These are phyloP conservation scores for Hirtodrosophila trivittata DNA, from an alignment of 2,888 invertebrate species.

Conservation along the genomic window DNA sequence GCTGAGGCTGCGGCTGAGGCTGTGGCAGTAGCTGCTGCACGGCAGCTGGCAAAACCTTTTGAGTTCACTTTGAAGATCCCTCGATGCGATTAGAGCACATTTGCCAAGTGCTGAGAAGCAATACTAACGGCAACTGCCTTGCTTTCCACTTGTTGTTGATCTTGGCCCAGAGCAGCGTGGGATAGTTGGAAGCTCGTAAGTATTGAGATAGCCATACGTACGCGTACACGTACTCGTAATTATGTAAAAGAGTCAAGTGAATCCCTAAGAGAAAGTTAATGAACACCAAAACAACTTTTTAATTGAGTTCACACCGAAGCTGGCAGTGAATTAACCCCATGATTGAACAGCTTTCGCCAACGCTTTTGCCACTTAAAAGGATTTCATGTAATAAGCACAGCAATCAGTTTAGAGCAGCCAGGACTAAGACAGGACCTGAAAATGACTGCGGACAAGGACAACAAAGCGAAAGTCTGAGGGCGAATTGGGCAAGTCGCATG, in stretches of 20 bases:
- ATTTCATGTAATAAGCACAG: constrained; percentile 39
- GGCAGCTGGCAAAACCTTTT: constrained; percentile 23
- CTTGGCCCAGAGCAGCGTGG: constrained; percentile 21
- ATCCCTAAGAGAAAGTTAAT: constrained; percentile 6
- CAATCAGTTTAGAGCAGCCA: not conserved
- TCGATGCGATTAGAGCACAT: constrained; percentile 42
- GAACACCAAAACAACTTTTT: constrained; percentile 42
- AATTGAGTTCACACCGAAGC: constrained; percentile 58
- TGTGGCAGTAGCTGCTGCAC: constrained; percentile 33
- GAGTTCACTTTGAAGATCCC: constrained; percentile 38
- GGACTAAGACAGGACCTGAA: constrained; percentile 3
- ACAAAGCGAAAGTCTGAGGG: constrained; percentile 22
- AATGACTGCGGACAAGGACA: constrained; percentile 21
- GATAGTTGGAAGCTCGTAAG: constrained; percentile 7
- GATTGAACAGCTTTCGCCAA: constrained; percentile 39
- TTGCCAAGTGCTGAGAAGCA: constrained; percentile 18
- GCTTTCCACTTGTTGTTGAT: constrained; percentile 6
- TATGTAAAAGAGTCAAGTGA: not conserved
- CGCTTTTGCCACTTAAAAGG: constrained; percentile 49
- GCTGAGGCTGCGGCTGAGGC: too few relatives aligned
- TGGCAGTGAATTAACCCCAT: constrained; percentile 44
- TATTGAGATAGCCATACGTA: not conserved
- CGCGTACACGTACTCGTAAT: too few relatives aligned
- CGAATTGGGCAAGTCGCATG: constrained; percentile 22
- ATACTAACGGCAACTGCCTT: not conserved